A percentile compares a stretch with the other conserved stretches of the same genome.
Evolutionary conservation across 2,888 invertebrate genomes (phyloP).

Genomic region (Norana najaformis): DNA sequence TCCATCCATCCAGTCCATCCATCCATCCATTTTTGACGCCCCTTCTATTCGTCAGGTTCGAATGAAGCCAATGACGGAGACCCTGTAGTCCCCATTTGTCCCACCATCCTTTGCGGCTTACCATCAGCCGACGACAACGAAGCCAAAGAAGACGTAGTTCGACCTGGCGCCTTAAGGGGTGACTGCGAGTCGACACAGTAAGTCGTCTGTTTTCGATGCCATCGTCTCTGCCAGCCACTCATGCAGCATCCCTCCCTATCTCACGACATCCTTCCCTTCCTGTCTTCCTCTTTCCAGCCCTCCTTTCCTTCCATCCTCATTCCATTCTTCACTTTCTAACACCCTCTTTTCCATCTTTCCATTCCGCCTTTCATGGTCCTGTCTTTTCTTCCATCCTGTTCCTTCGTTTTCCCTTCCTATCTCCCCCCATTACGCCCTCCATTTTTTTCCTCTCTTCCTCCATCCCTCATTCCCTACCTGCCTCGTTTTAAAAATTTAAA

Average conservation of each 20-base stretch:
- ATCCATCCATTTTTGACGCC: too few species aligned
- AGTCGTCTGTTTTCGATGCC: neutral
- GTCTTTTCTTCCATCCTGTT: neutral
- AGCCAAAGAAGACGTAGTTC: neutral
- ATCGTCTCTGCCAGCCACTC: neutral
- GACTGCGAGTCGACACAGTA: neutral
- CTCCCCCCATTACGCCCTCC: too few species aligned
- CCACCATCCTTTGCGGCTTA: neutral
- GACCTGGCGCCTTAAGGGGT: neutral
- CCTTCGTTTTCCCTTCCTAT: too few species aligned
- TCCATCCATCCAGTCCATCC: too few species aligned
- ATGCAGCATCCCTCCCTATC: neutral
- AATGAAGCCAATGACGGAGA: neutral
- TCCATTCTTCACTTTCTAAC: neutral
- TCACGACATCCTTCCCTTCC: neutral
- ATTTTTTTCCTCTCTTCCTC: too few species aligned
- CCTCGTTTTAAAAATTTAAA: too few species aligned
- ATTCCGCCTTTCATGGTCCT: neutral
- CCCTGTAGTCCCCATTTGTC: neutral
- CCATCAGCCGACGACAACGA: neutral
- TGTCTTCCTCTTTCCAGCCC: neutral
- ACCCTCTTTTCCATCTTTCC: neutral
- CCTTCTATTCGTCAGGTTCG: neutral
- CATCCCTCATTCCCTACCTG: too few species aligned
- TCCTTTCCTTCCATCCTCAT: too few species aligned